A percentile compares a stretch with the other conserved stretches of the same genome.
These are phyloP conservation scores for Alcedo atthis DNA, from an alignment of 2,797 vertebrate genomes.

Conservation along the genomic window DNA sequence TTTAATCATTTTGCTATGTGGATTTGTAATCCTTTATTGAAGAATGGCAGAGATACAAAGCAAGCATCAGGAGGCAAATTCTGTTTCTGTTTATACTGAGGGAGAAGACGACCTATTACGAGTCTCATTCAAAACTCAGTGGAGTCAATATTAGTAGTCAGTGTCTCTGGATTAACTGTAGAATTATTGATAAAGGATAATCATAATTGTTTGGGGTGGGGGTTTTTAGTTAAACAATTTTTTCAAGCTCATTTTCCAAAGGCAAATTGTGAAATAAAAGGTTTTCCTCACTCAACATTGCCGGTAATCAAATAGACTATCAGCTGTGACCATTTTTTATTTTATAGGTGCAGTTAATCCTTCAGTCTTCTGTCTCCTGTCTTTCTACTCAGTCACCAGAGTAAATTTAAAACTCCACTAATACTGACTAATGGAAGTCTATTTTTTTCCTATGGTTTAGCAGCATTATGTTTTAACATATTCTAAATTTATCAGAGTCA, in stretches of 20 bases:
- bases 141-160: background rate
- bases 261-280: background rate
- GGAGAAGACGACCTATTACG: background rate
- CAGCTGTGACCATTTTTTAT: background rate
- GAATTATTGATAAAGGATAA: background rate
- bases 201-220: background rate
- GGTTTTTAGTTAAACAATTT: background rate
- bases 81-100: background rate
- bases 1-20: constrained; percentile 40
- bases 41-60: background rate
- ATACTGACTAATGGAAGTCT: background rate
- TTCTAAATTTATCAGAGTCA: background rate
- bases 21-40: constrained; percentile 34
- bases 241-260: background rate
- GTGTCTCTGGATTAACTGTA: background rate
- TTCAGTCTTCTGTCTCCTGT: background rate
- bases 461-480: background rate
- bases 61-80: background rate
- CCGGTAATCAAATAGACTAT: background rate
- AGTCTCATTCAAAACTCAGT: background rate
- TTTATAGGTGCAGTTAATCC: background rate
- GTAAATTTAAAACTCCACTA: background rate
- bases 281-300: background rate
- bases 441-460: background rate
- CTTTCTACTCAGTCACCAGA: background rate